Evolutionary conservation across 2,113 vertebrate genomes (phyloP).

Genomic region (Ciconia boyciana): DNA sequence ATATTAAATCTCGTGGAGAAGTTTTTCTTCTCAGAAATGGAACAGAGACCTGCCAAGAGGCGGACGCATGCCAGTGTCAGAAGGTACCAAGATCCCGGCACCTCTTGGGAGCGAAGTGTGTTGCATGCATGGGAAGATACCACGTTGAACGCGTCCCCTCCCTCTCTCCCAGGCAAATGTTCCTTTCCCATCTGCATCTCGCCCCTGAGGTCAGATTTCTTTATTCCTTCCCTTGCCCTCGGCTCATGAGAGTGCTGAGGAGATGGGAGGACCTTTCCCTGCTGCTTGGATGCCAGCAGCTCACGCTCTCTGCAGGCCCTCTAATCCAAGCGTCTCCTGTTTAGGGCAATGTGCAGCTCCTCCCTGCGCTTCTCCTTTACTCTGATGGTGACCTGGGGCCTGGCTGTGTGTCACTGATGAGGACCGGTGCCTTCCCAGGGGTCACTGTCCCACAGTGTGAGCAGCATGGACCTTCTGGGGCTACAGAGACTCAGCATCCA

Average conservation of each 20-base stretch:
- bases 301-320: background rate
- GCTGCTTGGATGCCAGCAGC: background rate
- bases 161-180: background rate
- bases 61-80: background rate
- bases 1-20: background rate
- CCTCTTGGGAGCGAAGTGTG: background rate
- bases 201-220: background rate
- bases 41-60: background rate
- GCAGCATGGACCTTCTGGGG: background rate
- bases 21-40: background rate
- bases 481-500: background rate
- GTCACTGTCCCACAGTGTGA: background rate
- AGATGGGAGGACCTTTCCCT: background rate
- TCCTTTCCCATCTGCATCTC: background rate
- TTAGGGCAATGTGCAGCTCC: background rate
- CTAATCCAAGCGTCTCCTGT: background rate
- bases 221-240: background rate
- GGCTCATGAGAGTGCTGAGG: background rate
- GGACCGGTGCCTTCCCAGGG: background rate
- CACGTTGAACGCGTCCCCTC: accelerated
- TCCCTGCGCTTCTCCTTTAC: background rate
- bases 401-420: background rate
- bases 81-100: background rate
- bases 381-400: background rate
- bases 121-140: background rate